Evolutionary conservation across 2,888 invertebrate species (phyloP).

Genomic region (Aethes cnicana): DNA sequence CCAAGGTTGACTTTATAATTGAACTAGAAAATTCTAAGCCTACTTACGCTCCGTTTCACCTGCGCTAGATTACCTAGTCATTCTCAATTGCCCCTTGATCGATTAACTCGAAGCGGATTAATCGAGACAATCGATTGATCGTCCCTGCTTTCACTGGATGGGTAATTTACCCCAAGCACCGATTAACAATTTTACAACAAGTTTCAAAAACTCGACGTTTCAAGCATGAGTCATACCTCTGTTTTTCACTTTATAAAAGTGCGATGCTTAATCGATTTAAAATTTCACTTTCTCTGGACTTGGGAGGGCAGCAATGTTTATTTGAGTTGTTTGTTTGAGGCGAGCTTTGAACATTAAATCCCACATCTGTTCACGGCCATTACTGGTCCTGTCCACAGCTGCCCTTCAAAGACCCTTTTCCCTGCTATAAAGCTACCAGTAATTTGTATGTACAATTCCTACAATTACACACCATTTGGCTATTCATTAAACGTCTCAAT

Average conservation of each 20-base stretch:
- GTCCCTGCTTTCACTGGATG: constrained; percentile 51
- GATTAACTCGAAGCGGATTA: constrained; percentile 48
- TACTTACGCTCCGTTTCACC: constrained; percentile 33
- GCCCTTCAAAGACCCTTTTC: constrained; percentile 39
- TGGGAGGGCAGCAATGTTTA: constrained; percentile 28
- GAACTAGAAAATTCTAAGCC: constrained; percentile 18
- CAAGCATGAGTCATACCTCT: constrained; percentile 16
- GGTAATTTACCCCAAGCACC: constrained; percentile 29
- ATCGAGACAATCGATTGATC: constrained; percentile 34
- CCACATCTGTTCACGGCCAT: constrained; percentile 60
- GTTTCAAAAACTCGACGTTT: constrained; percentile 17
- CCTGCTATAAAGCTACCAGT: constrained; percentile 40
- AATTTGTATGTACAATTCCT: constrained; percentile 37
- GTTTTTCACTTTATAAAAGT: not conserved
- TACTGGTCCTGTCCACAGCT: constrained; percentile 47
- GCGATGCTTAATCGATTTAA: constrained; percentile 20
- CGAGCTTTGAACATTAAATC: constrained; percentile 40
- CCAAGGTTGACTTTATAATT: constrained; percentile 15
- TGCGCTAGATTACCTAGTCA: constrained; percentile 42
- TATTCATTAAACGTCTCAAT: constrained; percentile 30
- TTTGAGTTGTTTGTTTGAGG: constrained; percentile 15
- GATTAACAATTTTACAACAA: constrained; percentile 21
- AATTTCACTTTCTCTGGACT: constrained; percentile 27
- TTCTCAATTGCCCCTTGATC: constrained; percentile 46
- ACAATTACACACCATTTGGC: constrained; percentile 41